These are phyloP conservation scores for Drosophila parthenogenetica DNA, from an alignment of 2,888 invertebrate species.

Conservation along the genomic window DNA sequence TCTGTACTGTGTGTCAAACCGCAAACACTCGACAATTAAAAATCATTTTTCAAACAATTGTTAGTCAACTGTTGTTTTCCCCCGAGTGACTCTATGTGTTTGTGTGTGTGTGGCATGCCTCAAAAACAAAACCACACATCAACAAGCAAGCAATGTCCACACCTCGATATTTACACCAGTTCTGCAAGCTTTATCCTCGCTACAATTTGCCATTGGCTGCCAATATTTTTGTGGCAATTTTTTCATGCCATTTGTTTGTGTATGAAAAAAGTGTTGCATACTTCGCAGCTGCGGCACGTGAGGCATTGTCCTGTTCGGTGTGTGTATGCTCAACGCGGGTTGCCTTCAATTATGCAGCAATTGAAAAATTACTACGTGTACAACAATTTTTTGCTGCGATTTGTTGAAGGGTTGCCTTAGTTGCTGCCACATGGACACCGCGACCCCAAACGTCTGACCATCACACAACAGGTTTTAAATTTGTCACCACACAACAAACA, in stretches of 20 bases:
- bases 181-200: constrained; percentile 39
- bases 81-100: constrained; percentile 22
- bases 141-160: constrained; percentile 62
- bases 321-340: constrained; percentile 19
- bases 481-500: constrained; percentile 80
- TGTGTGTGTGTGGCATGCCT: constrained; percentile 35
- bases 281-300: constrained; percentile 52
- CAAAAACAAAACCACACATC: constrained; percentile 82
- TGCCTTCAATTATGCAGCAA: constrained; percentile 84
- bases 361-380: constrained; percentile 84
- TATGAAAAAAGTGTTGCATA: constrained; percentile 21
- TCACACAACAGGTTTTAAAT: constrained; percentile 75
- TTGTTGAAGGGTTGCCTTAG: constrained; percentile 55
- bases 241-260: constrained; percentile 10
- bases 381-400: constrained; percentile 56
- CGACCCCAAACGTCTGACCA: not conserved
- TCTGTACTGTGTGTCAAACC: constrained; percentile 28
- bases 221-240: constrained; percentile 67
- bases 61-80: constrained; percentile 60
- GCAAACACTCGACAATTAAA: constrained; percentile 75
- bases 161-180: constrained; percentile 41
- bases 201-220: constrained; percentile 74
- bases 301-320: constrained; percentile 42
- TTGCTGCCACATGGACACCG: not conserved
- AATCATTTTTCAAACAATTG: constrained; percentile 74